A percentile compares a stretch with the other conserved stretches of the same genome.
These are phyloP conservation scores for Eospalax fontanierii DNA, from an alignment of 2,797 vertebrate species.

Conservation along the genomic window DNA sequence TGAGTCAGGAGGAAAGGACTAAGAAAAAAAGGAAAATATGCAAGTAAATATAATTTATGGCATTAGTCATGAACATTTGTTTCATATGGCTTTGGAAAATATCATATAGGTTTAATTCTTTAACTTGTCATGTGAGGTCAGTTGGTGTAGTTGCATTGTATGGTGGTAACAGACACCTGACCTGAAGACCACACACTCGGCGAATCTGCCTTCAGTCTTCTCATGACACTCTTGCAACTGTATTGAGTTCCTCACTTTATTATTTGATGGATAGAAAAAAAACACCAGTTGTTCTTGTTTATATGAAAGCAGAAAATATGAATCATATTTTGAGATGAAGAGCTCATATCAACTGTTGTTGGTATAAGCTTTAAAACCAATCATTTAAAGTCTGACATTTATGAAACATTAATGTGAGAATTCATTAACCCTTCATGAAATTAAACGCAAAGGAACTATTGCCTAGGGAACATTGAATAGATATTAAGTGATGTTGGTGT, in stretches of 20 bases:
- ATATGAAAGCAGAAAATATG: slow-evolving; percentile 40
- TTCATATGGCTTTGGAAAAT: neutral
- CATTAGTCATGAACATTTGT: neutral
- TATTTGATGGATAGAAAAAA: slow-evolving; percentile 54
- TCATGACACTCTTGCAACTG: neutral
- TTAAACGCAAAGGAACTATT: neutral
- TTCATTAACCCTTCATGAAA: slow-evolving; percentile 10
- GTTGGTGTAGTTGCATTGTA: neutral
- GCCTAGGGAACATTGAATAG: neutral
- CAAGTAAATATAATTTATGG: slow-evolving; percentile 67
- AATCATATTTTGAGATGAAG: neutral
- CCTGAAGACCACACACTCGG: slow-evolving; percentile 1
- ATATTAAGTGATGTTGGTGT: slow-evolving; percentile 67
- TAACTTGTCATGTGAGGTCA: neutral
- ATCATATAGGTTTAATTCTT: neutral
- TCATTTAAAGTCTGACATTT: slow-evolving; percentile 24
- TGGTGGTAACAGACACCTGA: neutral
- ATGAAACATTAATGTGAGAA: slow-evolving; percentile 49
- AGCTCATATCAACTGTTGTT: neutral
- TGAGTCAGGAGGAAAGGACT: slow-evolving; percentile 1
- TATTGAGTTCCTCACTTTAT: slow-evolving; percentile 38
- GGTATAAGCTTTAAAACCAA: slow-evolving; percentile 55
- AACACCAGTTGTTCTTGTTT: slow-evolving; percentile 58
- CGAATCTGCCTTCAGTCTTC: slow-evolving; percentile 2
- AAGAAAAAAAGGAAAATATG: slow-evolving; percentile 49